Percentiles rank a stretch among this genome's conserved stretches.
These are phyloP conservation scores for Catharus fuscescens DNA, from an alignment of 2,113 vertebrate genomes.

Conservation along the genomic window DNA sequence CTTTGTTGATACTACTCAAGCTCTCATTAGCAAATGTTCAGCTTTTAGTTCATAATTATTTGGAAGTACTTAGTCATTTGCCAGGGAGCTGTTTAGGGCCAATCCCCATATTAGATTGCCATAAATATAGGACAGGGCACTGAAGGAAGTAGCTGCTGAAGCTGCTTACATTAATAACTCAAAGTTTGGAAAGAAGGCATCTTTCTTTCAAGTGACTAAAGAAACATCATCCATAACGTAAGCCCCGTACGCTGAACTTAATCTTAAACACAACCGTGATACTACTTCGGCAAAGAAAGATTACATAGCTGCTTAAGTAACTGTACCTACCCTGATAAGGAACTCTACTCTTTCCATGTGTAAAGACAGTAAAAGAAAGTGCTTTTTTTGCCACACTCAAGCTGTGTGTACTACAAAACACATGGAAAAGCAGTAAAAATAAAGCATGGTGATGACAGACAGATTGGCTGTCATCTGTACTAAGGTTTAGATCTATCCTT, in stretches of 20 bases:
- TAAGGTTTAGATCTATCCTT: background rate
- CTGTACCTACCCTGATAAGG: background rate
- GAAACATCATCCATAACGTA: background rate
- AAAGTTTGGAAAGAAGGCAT: background rate
- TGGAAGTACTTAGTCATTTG: background rate
- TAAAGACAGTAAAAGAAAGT: background rate
- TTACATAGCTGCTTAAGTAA: background rate
- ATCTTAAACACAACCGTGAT: background rate
- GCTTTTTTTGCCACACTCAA: background rate
- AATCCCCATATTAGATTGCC: background rate
- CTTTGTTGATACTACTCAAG: background rate
- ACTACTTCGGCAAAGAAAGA: background rate
- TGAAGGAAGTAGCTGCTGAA: background rate
- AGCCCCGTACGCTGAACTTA: background rate
- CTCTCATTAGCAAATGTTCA: background rate
- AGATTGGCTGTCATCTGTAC: background rate
- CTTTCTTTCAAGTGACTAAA: background rate
- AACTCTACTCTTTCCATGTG: background rate
- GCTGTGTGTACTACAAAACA: background rate
- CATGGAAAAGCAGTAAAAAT: background rate
- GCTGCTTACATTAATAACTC: background rate
- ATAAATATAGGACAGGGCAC: background rate
- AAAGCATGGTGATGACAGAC: background rate
- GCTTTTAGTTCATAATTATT: background rate
- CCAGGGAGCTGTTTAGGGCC: background rate